A percentile compares a stretch with the other conserved stretches of the same genome.
These are phyloP conservation scores for Paraplagusia blochii DNA, from an alignment of 2,113 vertebrate species.

Conservation along the genomic window DNA sequence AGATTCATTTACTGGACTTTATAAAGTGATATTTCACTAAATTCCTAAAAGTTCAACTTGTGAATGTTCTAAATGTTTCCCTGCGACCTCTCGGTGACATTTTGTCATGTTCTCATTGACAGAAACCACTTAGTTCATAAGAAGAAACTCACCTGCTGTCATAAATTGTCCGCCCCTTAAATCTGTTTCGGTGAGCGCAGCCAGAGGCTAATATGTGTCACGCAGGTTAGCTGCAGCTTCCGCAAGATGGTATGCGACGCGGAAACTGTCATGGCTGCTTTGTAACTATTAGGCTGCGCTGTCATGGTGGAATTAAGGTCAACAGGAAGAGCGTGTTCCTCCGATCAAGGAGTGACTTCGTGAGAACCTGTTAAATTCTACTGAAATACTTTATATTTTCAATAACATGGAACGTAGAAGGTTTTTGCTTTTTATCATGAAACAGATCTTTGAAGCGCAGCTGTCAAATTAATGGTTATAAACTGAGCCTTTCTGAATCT, in stretches of 20 bases:
- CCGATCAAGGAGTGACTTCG: too few species aligned
- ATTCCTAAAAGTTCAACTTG: too few species aligned
- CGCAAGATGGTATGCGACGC: conserved; percentile 43
- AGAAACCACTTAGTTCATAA: conserved; percentile 17
- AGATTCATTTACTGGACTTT: background rate
- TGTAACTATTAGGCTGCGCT: conserved; percentile 20
- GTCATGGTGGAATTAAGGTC: conserved; percentile 19
- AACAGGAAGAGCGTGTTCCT: conserved; percentile 20
- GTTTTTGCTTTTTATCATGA: too few species aligned
- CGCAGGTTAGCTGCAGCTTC: conserved; percentile 29
- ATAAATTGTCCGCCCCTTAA: conserved; percentile 29
- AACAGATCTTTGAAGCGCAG: too few species aligned
- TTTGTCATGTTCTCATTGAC: conserved; percentile 1
- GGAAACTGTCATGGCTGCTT: conserved; percentile 19
- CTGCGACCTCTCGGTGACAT: too few species aligned
- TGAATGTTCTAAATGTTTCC: too few species aligned
- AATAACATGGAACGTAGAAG: too few species aligned
- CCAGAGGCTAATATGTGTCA: conserved; percentile 16
- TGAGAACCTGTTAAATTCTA: too few species aligned
- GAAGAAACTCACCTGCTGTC: conserved; percentile 23
- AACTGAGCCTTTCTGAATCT: too few species aligned
- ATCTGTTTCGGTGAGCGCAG: conserved; percentile 5
- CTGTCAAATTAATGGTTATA: too few species aligned
- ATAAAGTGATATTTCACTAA: conserved; percentile 10
- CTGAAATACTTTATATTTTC: too few species aligned